These are phyloP conservation scores for Alentia gelatinosa DNA, from an alignment of 2,888 invertebrate species.

Conservation along the genomic window DNA sequence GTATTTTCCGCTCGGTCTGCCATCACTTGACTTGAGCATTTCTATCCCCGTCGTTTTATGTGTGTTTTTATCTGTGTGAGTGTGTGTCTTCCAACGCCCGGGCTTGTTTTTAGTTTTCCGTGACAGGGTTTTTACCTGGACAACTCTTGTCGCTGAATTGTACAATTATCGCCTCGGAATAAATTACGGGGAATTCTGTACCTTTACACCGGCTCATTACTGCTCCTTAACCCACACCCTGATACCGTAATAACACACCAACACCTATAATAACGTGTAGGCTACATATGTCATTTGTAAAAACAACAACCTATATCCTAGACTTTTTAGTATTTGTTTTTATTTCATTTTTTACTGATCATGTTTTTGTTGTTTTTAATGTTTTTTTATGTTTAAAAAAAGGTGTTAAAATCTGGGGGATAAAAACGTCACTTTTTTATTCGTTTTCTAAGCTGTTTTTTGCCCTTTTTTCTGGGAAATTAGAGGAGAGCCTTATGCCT, in stretches of 20 bases:
- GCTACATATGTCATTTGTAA: too few relatives aligned
- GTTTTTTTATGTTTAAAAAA: neutral
- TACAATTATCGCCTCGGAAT: neutral
- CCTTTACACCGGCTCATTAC: too few relatives aligned
- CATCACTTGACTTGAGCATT: conserved; percentile 35
- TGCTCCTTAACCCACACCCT: too few relatives aligned
- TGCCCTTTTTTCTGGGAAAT: neutral
- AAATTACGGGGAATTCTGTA: neutral
- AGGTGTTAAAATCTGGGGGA: neutral
- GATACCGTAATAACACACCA: too few relatives aligned
- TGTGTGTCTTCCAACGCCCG: too few relatives aligned
- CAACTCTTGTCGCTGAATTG: neutral
- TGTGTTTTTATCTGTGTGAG: neutral
- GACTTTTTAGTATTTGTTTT: neutral
- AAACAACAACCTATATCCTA: neutral
- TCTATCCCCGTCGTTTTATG: conserved; percentile 23
- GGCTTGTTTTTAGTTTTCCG: neutral
- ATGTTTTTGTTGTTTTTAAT: neutral
- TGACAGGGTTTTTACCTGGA: neutral
- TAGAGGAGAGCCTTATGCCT: neutral
- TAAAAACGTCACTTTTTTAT: neutral
- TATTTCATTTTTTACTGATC: neutral
- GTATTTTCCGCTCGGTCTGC: conserved; percentile 35
- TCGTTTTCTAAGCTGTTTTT: neutral
- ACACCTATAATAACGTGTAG: too few relatives aligned